Percentiles rank a stretch among this genome's conserved stretches.
These are phyloP conservation scores for Protobothrops flavoviridis DNA, from an alignment of 2,113 vertebrate genomes.

Conservation along the genomic window DNA sequence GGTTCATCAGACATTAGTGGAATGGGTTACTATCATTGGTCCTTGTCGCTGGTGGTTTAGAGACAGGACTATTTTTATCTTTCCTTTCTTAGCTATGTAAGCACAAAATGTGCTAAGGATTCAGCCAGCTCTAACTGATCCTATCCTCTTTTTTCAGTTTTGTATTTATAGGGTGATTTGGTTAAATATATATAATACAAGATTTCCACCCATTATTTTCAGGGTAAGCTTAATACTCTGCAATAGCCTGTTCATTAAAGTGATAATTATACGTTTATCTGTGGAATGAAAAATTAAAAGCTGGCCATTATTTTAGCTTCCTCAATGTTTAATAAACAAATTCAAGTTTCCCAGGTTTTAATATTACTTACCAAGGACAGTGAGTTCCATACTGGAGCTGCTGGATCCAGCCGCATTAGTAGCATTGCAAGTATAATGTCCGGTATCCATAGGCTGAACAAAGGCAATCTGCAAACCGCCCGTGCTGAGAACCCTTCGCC, in stretches of 20 bases:
- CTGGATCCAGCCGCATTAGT: conserved; percentile 82
- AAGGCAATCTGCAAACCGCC: conserved; percentile 89
- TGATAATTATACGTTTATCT: neutral
- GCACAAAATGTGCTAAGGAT: neutral
- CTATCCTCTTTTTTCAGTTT: too few species aligned
- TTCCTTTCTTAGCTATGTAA: neutral
- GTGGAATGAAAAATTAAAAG: neutral
- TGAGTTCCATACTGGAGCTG: conserved; percentile 73
- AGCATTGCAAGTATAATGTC: conserved; percentile 84
- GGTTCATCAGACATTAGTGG: neutral
- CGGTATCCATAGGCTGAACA: conserved; percentile 77
- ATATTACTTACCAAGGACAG: conserved; percentile 79
- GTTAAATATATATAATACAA: neutral
- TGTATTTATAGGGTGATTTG: neutral
- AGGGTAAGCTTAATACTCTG: neutral
- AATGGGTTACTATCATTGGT: neutral
- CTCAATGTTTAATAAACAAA: neutral
- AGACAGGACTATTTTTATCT: neutral
- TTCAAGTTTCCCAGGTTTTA: fast-evolving
- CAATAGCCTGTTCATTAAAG: neutral
- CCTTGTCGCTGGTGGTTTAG: too few species aligned
- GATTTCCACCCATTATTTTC: neutral
- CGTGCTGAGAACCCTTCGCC: conserved; percentile 76
- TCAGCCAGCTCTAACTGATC: neutral
- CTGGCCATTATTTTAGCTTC: neutral